Conservation (phyloP, 2,113 vertebrate species). For the Forbesichthys papilliferus region DNA sequence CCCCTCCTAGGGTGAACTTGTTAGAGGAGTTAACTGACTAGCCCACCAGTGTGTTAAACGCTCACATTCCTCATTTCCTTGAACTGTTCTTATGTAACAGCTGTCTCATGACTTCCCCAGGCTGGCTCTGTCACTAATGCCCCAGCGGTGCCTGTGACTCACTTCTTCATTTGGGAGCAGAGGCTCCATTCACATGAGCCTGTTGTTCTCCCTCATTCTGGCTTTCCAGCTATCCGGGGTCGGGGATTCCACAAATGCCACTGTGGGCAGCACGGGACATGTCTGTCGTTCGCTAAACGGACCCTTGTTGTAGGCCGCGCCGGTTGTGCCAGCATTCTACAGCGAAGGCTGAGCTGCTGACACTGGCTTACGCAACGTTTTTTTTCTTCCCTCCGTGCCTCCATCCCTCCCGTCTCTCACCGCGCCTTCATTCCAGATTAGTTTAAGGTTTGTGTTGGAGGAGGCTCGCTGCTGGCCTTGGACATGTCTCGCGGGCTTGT, state of each 20-base stretch:
- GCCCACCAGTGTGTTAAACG: constrained; percentile 45
- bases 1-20: constrained; percentile 16
- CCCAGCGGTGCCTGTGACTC: constrained; percentile 52
- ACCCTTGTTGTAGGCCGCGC: constrained; percentile 42
- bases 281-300: constrained; percentile 40
- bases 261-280: constrained; percentile 47
- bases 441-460: constrained; percentile 50
- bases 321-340: constrained; percentile 49
- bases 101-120: constrained; percentile 57
- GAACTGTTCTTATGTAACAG: constrained; percentile 54
- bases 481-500: constrained; percentile 63
- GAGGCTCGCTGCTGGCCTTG: constrained; percentile 45
- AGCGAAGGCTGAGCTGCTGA: constrained; percentile 55
- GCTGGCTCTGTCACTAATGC: constrained; percentile 45
- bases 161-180: constrained; percentile 30
- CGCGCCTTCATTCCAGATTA: constrained; percentile 44
- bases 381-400: constrained; percentile 37
- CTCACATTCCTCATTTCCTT: constrained; percentile 44
- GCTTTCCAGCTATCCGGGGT: constrained; percentile 21
- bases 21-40: constrained; percentile 40
- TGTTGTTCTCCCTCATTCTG: constrained; percentile 23
- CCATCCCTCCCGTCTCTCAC: constrained; percentile 32
- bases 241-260: constrained; percentile 28
- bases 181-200: constrained; percentile 35
- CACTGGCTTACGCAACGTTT: constrained; percentile 35